A percentile compares a stretch with the other conserved stretches of the same genome.
These are phyloP conservation scores for Actias luna DNA, from an alignment of 2,888 invertebrate genomes.

Conservation along the genomic window DNA sequence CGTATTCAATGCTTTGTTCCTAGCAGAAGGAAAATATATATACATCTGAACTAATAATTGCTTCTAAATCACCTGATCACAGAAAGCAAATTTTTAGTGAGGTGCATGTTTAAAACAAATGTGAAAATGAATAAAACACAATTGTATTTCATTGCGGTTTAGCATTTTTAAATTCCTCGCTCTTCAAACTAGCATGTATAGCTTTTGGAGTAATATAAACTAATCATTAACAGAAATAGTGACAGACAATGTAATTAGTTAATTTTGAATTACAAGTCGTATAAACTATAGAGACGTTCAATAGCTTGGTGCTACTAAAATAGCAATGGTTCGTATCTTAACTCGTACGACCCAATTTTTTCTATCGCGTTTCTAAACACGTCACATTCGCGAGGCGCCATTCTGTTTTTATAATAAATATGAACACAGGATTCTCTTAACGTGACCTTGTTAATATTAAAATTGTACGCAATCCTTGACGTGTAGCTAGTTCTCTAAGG, in stretches of 20 bases:
- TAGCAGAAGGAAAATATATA: background rate
- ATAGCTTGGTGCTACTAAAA: background rate
- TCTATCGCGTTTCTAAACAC: background rate
- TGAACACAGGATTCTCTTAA: background rate
- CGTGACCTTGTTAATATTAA: slow-evolving; percentile 27
- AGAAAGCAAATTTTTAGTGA: background rate
- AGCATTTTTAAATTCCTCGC: background rate
- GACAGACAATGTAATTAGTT: background rate
- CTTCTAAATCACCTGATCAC: background rate
- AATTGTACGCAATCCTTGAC: slow-evolving; percentile 35
- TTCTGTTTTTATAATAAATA: slow-evolving; percentile 1
- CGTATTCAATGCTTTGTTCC: background rate
- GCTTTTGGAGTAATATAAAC: background rate
- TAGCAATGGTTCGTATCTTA: background rate
- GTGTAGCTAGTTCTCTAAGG: slow-evolving; percentile 26
- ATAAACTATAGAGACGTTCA: background rate
- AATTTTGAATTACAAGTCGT: background rate
- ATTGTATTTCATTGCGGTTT: background rate
- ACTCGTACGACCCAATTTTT: slow-evolving; percentile 1
- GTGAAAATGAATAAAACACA: background rate
- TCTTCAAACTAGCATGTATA: background rate
- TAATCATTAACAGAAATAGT: background rate
- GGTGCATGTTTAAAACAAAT: background rate
- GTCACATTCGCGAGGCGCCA: slow-evolving; percentile 4
- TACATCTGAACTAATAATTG: background rate